These are phyloP conservation scores for Mobula hypostoma DNA, from an alignment of 2,113 vertebrate species.

Conservation along the genomic window DNA sequence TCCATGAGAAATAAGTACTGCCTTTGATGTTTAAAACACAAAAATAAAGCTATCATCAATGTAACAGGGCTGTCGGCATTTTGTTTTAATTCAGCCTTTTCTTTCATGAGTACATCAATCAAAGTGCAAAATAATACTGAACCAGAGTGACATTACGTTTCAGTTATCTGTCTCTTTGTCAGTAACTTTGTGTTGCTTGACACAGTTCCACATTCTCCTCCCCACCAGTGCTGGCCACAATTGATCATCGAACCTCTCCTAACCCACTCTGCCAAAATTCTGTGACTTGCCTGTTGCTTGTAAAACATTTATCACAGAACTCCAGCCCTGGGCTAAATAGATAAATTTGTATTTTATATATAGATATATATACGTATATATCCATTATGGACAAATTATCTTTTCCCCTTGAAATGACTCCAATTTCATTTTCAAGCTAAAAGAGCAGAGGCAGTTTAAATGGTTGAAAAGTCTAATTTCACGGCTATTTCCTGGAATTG, in stretches of 20 bases:
- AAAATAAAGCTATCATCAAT: background rate
- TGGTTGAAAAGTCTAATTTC: background rate
- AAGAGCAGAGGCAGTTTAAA: background rate
- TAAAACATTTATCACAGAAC: background rate
- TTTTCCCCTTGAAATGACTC: background rate
- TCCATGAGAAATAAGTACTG: background rate
- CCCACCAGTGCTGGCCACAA: background rate
- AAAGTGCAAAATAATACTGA: background rate
- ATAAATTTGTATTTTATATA: background rate
- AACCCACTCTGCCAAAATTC: background rate
- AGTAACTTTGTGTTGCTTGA: background rate
- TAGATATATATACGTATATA: no score
- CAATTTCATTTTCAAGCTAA: background rate
- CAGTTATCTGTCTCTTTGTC: background rate
- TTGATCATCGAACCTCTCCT: background rate
- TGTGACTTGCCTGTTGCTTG: background rate
- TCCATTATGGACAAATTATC: background rate
- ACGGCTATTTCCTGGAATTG: conserved; percentile 11
- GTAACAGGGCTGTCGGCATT: background rate
- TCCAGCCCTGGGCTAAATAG: background rate
- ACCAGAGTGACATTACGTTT: background rate
- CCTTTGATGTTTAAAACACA: background rate
- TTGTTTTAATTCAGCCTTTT: background rate
- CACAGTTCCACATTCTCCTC: no score
- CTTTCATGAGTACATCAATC: background rate